Conservation (phyloP, 2,888 invertebrate genomes). For the Cactoblastis cactorum region DNA sequence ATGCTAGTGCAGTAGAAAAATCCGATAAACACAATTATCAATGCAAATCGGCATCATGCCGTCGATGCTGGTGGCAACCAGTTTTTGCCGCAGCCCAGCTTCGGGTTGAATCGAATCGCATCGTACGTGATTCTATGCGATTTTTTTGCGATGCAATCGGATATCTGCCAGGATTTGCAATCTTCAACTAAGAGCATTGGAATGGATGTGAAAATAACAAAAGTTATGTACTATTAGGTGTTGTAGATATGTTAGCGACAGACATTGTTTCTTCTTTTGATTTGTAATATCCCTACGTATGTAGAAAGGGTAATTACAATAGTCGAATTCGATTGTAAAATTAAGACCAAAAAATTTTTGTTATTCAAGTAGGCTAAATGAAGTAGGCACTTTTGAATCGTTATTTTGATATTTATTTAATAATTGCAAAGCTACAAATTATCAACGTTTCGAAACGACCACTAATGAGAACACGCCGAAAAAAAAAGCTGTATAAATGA, state of each 20-base stretch:
- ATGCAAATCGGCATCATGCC: background rate
- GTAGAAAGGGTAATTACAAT: too few species aligned
- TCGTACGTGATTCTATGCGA: slow-evolving; percentile 32
- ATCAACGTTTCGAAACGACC: too few species aligned
- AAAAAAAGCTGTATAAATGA: too few species aligned
- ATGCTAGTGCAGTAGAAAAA: slow-evolving; percentile 11
- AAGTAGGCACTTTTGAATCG: too few species aligned
- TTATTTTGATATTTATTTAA: too few species aligned
- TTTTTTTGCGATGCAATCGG: slow-evolving; percentile 34
- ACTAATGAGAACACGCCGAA: too few species aligned
- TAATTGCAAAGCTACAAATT: too few species aligned
- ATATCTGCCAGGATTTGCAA: slow-evolving; percentile 12
- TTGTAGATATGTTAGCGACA: background rate
- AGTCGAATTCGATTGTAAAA: too few species aligned
- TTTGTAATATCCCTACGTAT: too few species aligned
- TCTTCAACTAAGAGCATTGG: background rate
- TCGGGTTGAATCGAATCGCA: slow-evolving; percentile 30
- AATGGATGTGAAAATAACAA: background rate
- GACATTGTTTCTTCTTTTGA: too few species aligned
- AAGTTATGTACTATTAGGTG: background rate
- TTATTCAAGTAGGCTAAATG: too few species aligned
- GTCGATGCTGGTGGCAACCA: slow-evolving; percentile 22
- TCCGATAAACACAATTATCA: slow-evolving; percentile 11
- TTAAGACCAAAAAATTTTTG: too few species aligned
- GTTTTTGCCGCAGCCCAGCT: slow-evolving; percentile 36